Conservation (phyloP, 2,888 invertebrate genomes). For the Ichneumoninae sp. region DNA sequence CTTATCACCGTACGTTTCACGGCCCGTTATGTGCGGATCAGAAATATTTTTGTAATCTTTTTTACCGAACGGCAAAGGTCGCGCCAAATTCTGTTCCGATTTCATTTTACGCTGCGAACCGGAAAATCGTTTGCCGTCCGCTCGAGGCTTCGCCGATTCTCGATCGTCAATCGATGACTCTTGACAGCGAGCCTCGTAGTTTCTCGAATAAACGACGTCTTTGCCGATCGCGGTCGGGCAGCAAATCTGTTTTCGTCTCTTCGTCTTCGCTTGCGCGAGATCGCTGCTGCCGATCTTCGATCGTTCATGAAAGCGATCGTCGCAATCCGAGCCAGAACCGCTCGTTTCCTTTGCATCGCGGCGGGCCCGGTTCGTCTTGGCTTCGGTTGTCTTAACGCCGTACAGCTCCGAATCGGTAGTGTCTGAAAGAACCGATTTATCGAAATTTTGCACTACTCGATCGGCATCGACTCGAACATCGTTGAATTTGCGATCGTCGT, state of each 20-base stretch:
- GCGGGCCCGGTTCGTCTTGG: neutral
- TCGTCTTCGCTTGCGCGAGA: slow-evolving; percentile 27
- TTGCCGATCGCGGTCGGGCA: slow-evolving; percentile 19
- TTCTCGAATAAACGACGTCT: slow-evolving; percentile 24
- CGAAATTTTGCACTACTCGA: slow-evolving; percentile 16
- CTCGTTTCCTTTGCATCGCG: slow-evolving; percentile 52
- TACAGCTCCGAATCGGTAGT: slow-evolving; percentile 61
- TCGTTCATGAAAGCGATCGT: neutral
- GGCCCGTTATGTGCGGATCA: slow-evolving; percentile 69
- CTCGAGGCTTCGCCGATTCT: slow-evolving; percentile 5
- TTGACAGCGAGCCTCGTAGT: slow-evolving; percentile 8
- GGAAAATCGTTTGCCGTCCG: neutral
- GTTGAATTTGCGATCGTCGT: slow-evolving; percentile 19
- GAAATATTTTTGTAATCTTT: slow-evolving; percentile 68
- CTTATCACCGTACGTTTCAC: slow-evolving; percentile 41
- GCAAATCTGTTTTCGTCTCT: slow-evolving; percentile 33
- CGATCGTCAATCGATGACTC: slow-evolving; percentile 49
- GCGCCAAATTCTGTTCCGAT: slow-evolving; percentile 69
- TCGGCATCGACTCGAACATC: neutral
- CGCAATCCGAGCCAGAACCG: slow-evolving; percentile 59
- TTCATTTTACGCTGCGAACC: slow-evolving; percentile 63
- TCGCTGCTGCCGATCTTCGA: slow-evolving; percentile 14
- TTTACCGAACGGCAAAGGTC: slow-evolving; percentile 18
- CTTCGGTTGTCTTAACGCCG: slow-evolving; percentile 16
- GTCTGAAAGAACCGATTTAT: slow-evolving; percentile 45